Evolutionary conservation across 2,888 invertebrate species (phyloP), one percentile per base, ranked within the genome.

Genomic region (Acleris holmiana): DNA sequence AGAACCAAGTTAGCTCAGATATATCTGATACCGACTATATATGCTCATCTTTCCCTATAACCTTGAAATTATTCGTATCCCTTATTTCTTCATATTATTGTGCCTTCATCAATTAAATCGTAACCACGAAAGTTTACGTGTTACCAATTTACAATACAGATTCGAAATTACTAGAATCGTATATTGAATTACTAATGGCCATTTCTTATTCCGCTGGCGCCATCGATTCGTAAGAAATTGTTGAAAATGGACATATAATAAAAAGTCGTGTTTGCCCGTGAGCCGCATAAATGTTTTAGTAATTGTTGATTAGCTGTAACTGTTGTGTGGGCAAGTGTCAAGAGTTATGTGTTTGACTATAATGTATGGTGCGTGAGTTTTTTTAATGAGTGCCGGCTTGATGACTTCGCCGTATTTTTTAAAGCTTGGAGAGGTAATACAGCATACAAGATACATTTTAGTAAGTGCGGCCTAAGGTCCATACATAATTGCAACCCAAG

Each of bases 111-210:
- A 44, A 15, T 17, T 7, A 15, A 3, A n/a, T 44, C 17, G 44
- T n/a, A 6, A 44, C 44, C 56, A 67, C 56, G 59, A 58, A 13
- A 67, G 48, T 67, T 61, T 59, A 29, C 19, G 65, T 61, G 64
- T 65, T 25, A 29, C 44, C 64, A 56, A 51, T 68, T 69, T 44
- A 63, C 68, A 68, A 70, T 68, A 67, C 67, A 69, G 70, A 73
- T 73, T 71, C 69, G 73, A 73, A 71, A 72, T 74, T 74, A 71
- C 69, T 44, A 64, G 70, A 69, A 74, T 59, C 67, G 54, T 63
- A 15, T 18, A 21, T 41, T 13, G 18, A 44, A 58, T 63, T 13
- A 46, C 44, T 61, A 68, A 48, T 53, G 13, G 35, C 13, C 23
- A 23, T 50, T 59, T 49, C 13, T 51, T 40, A 23, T 44, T 49